phyloP scores from a whole-genome alignment of 2,113 vertebrate species.

The Saccopteryx leptura region DNA sequence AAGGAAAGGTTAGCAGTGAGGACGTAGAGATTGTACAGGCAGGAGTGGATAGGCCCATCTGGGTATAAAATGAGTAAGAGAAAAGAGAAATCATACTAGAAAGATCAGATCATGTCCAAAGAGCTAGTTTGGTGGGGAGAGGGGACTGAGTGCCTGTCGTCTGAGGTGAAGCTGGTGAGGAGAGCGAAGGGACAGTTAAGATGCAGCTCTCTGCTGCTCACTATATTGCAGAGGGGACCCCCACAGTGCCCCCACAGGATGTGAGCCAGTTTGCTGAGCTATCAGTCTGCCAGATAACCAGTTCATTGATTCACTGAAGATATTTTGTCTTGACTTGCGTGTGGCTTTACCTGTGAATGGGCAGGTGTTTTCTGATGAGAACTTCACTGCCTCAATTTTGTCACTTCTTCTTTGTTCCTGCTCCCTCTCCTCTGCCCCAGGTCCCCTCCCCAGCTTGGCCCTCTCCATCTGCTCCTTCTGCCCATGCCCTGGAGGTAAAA shows the following conservation, averaged over 20 bases:
- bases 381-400: not conserved
- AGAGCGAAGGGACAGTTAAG: not conserved
- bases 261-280: not conserved
- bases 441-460: not conserved
- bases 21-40: not conserved
- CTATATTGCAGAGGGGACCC: not conserved
- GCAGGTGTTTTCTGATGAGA: not conserved
- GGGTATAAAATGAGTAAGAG: slow-evolving; percentile 2
- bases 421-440: not conserved
- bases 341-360: not conserved
- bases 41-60: not conserved
- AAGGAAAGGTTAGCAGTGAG: not conserved
- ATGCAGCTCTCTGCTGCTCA: not conserved
- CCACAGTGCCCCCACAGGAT: rapidly evolving
- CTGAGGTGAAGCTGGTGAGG: not conserved
- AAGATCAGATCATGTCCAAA: not conserved
- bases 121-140: not conserved
- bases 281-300: not conserved
- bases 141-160: not conserved
- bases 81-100: not conserved
- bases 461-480: not conserved
- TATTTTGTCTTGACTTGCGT: not conserved
- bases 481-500: not conserved
- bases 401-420: not conserved
- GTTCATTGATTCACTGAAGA: not conserved